Evolutionary conservation across 2,797 vertebrate genomes (phyloP).

Genomic region (Coilia nasus): DNA sequence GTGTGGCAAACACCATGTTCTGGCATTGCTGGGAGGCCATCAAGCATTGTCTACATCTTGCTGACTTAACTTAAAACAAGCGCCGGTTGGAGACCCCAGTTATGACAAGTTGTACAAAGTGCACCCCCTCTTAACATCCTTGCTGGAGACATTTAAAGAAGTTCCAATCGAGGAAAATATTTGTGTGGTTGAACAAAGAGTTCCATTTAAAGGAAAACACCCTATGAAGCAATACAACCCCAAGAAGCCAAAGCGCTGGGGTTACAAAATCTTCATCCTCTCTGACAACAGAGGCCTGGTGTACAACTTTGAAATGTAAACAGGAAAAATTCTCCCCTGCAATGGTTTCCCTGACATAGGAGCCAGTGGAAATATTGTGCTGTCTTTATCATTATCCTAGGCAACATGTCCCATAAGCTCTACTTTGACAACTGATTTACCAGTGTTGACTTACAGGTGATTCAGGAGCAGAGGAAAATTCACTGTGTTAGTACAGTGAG

Average conservation of each 20-base stretch:
- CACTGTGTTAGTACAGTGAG: no score
- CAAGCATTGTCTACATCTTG: slow-evolving; percentile 31
- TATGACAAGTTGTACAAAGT: slow-evolving; percentile 37
- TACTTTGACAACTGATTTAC: slow-evolving; percentile 35
- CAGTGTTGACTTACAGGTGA: slow-evolving; percentile 11
- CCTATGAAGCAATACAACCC: not conserved
- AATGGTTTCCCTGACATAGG: slow-evolving; percentile 6
- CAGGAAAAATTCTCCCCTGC: not conserved
- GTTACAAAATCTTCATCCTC: not conserved
- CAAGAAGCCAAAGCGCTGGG: not conserved
- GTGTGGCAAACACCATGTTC: slow-evolving; percentile 27
- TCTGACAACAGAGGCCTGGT: not conserved
- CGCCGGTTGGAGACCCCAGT: slow-evolving; percentile 27
- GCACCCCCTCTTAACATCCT: no score
- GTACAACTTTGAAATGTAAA: slow-evolving; percentile 22
- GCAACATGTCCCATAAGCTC: slow-evolving; percentile 20
- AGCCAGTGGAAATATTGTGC: not conserved
- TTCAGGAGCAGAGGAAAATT: slow-evolving; percentile 6
- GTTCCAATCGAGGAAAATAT: not conserved
- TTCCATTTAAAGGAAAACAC: not conserved
- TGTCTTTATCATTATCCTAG: no score
- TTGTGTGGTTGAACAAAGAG: not conserved
- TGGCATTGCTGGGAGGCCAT: slow-evolving; percentile 33
- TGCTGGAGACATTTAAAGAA: no score
- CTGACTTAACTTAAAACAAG: slow-evolving; percentile 22